Conservation (phyloP, 2,888 invertebrate species). For the Pristionchus exspectatus region DNA sequence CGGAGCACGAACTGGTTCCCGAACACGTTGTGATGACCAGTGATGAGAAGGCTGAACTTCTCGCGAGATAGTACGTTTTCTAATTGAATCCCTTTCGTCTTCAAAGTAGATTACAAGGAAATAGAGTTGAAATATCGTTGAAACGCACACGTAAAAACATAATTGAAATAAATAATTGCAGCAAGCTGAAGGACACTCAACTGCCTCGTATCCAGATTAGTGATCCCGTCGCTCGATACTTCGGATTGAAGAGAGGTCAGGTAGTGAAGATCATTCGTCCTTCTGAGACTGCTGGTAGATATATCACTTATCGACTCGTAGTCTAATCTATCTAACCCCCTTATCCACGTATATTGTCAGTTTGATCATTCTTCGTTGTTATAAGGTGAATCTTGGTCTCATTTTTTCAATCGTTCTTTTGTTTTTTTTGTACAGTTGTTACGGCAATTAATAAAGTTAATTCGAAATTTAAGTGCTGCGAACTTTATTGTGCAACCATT, state of each 20-base stretch:
- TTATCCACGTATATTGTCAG: neutral
- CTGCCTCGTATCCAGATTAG: slow-evolving; percentile 98
- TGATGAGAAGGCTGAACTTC: slow-evolving; percentile 95
- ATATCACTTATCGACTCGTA: slow-evolving; percentile 91
- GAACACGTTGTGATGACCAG: slow-evolving; percentile 98
- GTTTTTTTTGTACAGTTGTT: slow-evolving; percentile 49
- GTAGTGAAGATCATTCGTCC: slow-evolving; percentile 95
- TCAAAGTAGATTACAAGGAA: neutral
- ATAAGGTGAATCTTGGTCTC: slow-evolving; percentile 38
- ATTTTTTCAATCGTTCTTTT: slow-evolving; percentile 3
- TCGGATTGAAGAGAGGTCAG: slow-evolving; percentile 97
- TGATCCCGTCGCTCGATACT: slow-evolving; percentile 98
- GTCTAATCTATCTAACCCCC: slow-evolving; percentile 62
- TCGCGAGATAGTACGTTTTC: slow-evolving; percentile 90
- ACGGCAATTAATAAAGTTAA: neutral
- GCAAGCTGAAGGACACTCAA: slow-evolving; percentile 97
- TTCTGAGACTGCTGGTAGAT: slow-evolving; percentile 97
- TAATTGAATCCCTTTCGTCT: neutral
- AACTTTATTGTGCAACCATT: slow-evolving; percentile 84
- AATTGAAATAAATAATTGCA: slow-evolving; percentile 64
- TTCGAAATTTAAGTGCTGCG: slow-evolving; percentile 19
- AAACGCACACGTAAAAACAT: too few species aligned
- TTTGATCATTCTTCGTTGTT: slow-evolving; percentile 46
- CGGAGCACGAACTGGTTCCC: slow-evolving; percentile 87
- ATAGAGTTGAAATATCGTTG: neutral